These are phyloP conservation scores for Drosophila mettleri DNA, from an alignment of 2,888 invertebrate genomes.

Conservation along the genomic window DNA sequence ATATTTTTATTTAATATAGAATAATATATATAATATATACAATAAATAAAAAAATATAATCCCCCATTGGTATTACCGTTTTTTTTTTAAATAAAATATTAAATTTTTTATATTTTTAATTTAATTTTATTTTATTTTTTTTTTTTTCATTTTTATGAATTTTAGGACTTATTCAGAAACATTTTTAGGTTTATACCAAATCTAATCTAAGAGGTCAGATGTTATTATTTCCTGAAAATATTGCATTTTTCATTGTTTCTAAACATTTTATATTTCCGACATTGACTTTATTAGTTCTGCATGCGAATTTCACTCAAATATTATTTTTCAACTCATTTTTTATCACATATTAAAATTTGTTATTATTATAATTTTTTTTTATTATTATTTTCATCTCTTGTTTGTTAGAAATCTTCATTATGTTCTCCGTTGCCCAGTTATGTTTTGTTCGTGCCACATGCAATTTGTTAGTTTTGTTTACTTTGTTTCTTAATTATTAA, in stretches of 20 bases:
- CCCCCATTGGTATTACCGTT: too few species aligned
- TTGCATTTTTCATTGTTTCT: background rate
- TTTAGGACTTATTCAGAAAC: background rate
- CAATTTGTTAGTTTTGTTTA: slow-evolving; percentile 17
- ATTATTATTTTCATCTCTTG: background rate
- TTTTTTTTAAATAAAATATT: too few species aligned
- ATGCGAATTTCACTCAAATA: background rate
- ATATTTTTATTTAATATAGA: background rate
- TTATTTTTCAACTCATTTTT: background rate
- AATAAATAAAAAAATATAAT: background rate
- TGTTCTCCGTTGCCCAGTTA: slow-evolving; percentile 8
- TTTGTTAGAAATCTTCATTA: slow-evolving; percentile 1
- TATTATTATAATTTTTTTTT: background rate
- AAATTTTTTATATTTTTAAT: too few species aligned
- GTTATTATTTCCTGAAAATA: background rate
- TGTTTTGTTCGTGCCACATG: slow-evolving; percentile 22
- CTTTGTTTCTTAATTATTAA: slow-evolving; percentile 20
- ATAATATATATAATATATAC: too few species aligned
- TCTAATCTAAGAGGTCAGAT: background rate
- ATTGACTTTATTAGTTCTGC: slow-evolving; percentile 4
- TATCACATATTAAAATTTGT: background rate
- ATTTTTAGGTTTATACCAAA: background rate
- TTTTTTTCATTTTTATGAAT: background rate
- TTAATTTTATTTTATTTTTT: background rate
- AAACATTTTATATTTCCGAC: background rate